Conservation (phyloP, 2,888 invertebrate genomes). For the Stenchaetothrips biformis region DNA sequence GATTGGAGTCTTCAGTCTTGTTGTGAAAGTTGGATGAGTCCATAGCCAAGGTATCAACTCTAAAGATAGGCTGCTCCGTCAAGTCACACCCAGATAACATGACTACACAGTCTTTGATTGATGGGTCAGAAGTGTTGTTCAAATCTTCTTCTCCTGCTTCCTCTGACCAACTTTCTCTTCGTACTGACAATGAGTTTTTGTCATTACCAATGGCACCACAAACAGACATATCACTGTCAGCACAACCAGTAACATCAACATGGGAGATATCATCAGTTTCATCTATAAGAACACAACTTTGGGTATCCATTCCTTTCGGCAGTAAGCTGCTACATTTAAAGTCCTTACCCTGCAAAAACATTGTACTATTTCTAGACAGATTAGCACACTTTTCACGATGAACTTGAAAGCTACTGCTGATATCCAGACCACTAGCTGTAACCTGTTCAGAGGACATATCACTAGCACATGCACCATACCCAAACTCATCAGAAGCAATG, state of each 20-base stretch:
- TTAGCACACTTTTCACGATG: not conserved
- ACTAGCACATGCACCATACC: no score
- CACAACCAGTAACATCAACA: not conserved
- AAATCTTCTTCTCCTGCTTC: not conserved
- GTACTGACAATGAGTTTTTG: not conserved
- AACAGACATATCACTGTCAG: not conserved
- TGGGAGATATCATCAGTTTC: not conserved
- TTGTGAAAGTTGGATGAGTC: no score
- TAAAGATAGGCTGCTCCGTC: not conserved
- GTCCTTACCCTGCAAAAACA: not conserved
- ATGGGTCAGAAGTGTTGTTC: not conserved
- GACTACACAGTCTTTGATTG: not conserved
- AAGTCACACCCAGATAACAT: not conserved
- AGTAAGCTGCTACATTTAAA: not conserved
- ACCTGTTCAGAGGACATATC: no score
- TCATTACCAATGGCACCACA: not conserved
- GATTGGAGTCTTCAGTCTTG: no score
- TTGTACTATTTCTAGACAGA: not conserved
- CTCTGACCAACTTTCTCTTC: not conserved
- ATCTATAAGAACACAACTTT: not conserved
- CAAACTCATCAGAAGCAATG: no score
- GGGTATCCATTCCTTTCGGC: not conserved
- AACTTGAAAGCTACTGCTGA: not conserved
- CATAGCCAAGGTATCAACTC: no score
- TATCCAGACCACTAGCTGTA: no score